A percentile compares a stretch with the other conserved stretches of the same genome.
Evolutionary conservation across 2,113 vertebrate genomes (phyloP).

Genomic region (Hippocampus mohnikei): DNA sequence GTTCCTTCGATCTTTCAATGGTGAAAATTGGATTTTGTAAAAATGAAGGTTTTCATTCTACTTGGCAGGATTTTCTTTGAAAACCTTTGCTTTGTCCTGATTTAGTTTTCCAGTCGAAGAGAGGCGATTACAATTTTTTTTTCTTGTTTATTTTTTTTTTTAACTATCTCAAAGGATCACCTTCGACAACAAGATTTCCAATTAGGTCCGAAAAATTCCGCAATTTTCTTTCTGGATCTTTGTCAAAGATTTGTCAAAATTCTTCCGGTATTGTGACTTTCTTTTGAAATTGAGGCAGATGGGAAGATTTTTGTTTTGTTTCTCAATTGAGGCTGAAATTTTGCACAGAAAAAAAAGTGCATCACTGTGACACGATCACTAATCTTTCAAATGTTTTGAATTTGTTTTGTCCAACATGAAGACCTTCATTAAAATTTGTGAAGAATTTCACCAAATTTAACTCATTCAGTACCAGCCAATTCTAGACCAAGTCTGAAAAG

Average conservation of each 20-base stretch:
- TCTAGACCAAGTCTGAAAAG: too few species aligned
- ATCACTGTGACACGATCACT: background rate
- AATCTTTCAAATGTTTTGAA: background rate
- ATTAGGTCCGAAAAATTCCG: background rate
- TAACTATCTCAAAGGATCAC: too few species aligned
- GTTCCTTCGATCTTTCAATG: background rate
- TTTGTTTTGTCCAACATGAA: background rate
- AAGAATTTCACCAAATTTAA: background rate
- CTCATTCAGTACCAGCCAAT: too few species aligned
- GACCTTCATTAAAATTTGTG: background rate
- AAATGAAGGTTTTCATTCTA: background rate
- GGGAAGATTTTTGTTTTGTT: too few species aligned
- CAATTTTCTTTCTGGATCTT: background rate
- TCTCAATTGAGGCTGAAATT: background rate
- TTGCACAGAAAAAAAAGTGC: background rate
- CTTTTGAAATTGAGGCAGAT: too few species aligned
- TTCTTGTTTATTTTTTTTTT: too few species aligned
- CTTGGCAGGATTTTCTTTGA: background rate
- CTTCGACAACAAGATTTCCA: too few species aligned
- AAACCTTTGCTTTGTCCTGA: background rate
- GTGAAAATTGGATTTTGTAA: background rate
- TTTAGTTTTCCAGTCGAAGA: too few species aligned
- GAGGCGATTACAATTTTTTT: too few species aligned
- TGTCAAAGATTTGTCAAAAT: too few species aligned
- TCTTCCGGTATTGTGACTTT: too few species aligned